These are phyloP conservation scores for Pocillopora damicornis DNA, from an alignment of 64 coral and sea anemone genomes.

Conservation along the genomic window DNA sequence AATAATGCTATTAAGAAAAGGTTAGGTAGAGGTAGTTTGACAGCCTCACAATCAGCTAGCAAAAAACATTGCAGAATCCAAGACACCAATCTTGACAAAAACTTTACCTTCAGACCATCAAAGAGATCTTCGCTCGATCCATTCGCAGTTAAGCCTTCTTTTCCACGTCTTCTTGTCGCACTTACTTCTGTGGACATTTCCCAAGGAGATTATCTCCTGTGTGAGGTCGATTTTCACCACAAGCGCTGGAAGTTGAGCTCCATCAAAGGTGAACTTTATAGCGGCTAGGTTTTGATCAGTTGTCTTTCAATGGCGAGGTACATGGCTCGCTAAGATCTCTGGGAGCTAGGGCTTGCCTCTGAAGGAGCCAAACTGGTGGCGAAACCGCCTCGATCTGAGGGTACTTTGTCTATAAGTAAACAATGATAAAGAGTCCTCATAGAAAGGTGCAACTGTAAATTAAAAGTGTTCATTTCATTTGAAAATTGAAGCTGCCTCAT, in stretches of 20 bases:
- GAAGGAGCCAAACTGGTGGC: background rate
- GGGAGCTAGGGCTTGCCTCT: slow-evolving; percentile 5
- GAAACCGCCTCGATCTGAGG: background rate
- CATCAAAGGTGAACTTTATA: slow-evolving; percentile 9
- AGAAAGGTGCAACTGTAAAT: too few relatives aligned
- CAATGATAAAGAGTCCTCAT: too few relatives aligned
- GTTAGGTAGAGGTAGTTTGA: too few relatives aligned
- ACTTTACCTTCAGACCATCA: slow-evolving; percentile 18
- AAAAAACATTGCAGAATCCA: background rate
- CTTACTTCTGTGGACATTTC: slow-evolving; percentile 27
- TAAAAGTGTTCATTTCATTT: too few relatives aligned
- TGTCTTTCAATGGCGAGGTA: slow-evolving; percentile 1
- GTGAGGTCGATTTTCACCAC: slow-evolving; percentile 1
- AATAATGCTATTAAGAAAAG: too few relatives aligned
- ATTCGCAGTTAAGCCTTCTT: slow-evolving; percentile 15
- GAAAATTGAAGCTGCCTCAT: too few relatives aligned
- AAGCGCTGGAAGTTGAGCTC: background rate
- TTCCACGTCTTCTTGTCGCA: slow-evolving; percentile 40
- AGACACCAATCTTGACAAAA: background rate
- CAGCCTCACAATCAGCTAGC: background rate
- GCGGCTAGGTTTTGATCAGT: slow-evolving; percentile 20
- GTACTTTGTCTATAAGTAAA: background rate
- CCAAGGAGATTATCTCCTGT: background rate
- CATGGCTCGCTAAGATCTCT: background rate
- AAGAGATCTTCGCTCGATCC: slow-evolving; percentile 29